Conservation (phyloP, 2,888 invertebrate genomes). For the Boloria selene region DNA sequence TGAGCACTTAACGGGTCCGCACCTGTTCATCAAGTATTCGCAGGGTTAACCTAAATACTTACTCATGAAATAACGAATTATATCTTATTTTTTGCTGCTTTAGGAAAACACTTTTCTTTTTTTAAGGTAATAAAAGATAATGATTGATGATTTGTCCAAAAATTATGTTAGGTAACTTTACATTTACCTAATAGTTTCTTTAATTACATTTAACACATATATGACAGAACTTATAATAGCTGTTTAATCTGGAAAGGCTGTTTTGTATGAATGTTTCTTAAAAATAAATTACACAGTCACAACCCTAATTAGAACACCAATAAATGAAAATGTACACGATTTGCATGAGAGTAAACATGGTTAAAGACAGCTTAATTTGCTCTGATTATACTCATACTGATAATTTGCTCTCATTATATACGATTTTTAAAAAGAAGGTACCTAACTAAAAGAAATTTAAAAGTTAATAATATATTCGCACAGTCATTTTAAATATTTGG, state of each 20-base stretch:
- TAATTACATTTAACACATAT: too few species aligned
- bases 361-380: conserved; percentile 15
- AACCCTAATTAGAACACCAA: conserved; percentile 11
- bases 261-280: too few species aligned
- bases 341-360: conserved; percentile 11
- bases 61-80: background rate
- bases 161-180: background rate
- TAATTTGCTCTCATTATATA: background rate
- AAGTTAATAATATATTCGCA: too few species aligned
- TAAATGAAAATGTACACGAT: conserved; percentile 4
- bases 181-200: too few species aligned
- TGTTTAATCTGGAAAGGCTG: too few species aligned
- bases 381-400: conserved; percentile 1
- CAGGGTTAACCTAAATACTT: conserved; percentile 15
- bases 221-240: too few species aligned
- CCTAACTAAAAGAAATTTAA: background rate
- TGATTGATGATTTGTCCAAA: background rate
- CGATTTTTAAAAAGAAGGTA: background rate
- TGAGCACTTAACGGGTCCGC: conserved; percentile 21
- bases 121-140: background rate
- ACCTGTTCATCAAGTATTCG: conserved; percentile 23
- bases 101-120: background rate
- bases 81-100: background rate
- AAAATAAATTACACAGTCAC: background rate
- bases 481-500: too few species aligned